Base-by-base conservation (phyloP, 1,140 invertebrate genomes). In the Ooceraea biroi region DNA sequence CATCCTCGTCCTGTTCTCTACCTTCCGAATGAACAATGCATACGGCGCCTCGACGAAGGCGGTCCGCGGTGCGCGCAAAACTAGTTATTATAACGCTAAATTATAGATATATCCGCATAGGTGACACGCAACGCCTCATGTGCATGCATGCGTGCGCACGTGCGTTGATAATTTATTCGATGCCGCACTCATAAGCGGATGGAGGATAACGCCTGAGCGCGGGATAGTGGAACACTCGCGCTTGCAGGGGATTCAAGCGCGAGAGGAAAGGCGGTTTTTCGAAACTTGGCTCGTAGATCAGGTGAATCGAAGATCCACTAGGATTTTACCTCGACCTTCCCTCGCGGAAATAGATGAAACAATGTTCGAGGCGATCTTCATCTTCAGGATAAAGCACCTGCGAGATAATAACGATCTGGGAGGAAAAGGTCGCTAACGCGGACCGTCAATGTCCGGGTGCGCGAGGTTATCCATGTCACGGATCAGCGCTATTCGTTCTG, bases 1-100 rank as follows among this genome's bases (percentile, higher is more conserved):
- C 55, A 10, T 48, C 60, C 48, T 84, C 78, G 52, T 78, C 55
- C 55, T 48, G 50, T 36, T 88, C 60, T 73, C 61, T 36, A 27
- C 78, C 86, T 84, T 89, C 69, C 77, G 68, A 7, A 65, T 22
- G 84, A 85, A 92, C 91, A 92, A 92, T 92, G 88, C 89, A 88
- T 84, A 27, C 78, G 85, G 68, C 77, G 83, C 88, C 63, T 73
- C 71, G 82, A 61, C 78, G 55, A 82, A 73, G 30, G 69, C 77
- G 72, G n/a, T 36, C 57, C 55, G 60, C 27, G 25, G 41, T 36
- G 57, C 68, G 50, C 41, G 57, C 65, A 89, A 36, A 36, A 89
- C 88, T 88, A 90, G 88, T 91, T 90, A 91, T 91, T 91, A 91
- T 87, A 90, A 88, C 85, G 74, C 76, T 85, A 86, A 89, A 91